Percentiles rank a stretch among this genome's conserved stretches.
These are phyloP conservation scores for Aegypius monachus DNA, from an alignment of 2,113 vertebrate genomes.

Conservation along the genomic window DNA sequence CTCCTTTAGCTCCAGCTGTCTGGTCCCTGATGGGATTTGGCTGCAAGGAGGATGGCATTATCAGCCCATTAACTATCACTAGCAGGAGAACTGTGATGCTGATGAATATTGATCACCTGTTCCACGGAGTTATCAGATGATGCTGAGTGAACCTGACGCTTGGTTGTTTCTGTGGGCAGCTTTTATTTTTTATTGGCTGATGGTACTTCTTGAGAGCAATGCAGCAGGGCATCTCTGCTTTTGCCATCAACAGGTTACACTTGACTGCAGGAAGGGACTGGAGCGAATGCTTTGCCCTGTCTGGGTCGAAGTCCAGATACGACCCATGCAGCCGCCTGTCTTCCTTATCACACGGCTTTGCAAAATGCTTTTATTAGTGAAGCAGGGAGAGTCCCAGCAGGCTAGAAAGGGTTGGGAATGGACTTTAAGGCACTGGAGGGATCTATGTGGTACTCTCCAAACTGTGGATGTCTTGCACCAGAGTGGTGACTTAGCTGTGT, in stretches of 20 bases:
- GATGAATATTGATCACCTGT: constrained; percentile 71
- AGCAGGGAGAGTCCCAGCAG: neutral
- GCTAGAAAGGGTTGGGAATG: neutral
- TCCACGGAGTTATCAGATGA: constrained; percentile 50
- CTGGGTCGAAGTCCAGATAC: neutral
- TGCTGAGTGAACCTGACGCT: constrained; percentile 46
- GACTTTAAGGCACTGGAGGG: neutral
- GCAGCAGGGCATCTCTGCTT: neutral
- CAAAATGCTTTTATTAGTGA: neutral
- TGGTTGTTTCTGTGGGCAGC: constrained; percentile 33
- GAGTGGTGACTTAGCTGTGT: neutral
- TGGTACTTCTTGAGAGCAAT: neutral
- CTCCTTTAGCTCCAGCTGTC: constrained; percentile 52
- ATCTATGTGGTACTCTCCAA: neutral
- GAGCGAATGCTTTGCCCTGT: neutral
- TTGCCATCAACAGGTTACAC: neutral
- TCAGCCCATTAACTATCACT: constrained; percentile 68
- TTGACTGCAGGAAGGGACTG: neutral
- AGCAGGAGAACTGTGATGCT: constrained; percentile 51
- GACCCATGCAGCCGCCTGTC: neutral
- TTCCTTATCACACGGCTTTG: neutral
- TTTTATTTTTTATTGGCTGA: constrained; percentile 8
- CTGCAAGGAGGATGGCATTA: constrained; percentile 61
- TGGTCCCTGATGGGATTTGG: constrained; percentile 62
- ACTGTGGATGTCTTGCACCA: neutral